These are phyloP conservation scores for Balaeniceps rex DNA, from an alignment of 2,113 vertebrate genomes.

Conservation along the genomic window DNA sequence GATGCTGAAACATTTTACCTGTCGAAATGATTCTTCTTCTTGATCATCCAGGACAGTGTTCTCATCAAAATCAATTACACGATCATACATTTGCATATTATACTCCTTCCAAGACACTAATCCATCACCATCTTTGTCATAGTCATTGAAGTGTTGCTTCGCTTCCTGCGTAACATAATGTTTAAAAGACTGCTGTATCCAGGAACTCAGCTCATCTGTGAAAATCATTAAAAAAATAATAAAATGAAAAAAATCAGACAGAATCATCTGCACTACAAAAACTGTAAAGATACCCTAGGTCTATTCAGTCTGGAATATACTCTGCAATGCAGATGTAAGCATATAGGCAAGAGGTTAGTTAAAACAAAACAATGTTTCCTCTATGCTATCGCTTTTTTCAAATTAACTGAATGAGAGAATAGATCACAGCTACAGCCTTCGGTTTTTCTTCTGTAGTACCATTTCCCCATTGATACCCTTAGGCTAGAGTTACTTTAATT, in stretches of 20 bases:
- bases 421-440: not conserved
- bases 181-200: slow-evolving; percentile 94
- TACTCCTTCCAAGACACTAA: slow-evolving; percentile 92
- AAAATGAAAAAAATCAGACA: not conserved
- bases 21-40: slow-evolving; percentile 90
- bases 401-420: not conserved
- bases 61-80: slow-evolving; percentile 84
- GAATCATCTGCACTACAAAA: not conserved
- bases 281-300: not conserved
- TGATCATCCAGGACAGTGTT: slow-evolving; percentile 78
- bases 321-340: not conserved
- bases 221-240: not conserved
- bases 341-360: too few relatives aligned
- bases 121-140: slow-evolving; percentile 84
- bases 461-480: not conserved
- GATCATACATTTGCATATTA: slow-evolving; percentile 85
- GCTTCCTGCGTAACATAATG: slow-evolving; percentile 92
- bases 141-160: slow-evolving; percentile 85
- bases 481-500: not conserved
- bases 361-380: not conserved
- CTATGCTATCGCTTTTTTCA: not conserved
- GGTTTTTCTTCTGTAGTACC: not conserved
- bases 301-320: not conserved
- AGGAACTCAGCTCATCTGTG: slow-evolving; percentile 88
- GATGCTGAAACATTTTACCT: slow-evolving; percentile 72